Base-by-base conservation (phyloP, 2,888 invertebrate genomes). In the Mesochorus sp. region DNA sequence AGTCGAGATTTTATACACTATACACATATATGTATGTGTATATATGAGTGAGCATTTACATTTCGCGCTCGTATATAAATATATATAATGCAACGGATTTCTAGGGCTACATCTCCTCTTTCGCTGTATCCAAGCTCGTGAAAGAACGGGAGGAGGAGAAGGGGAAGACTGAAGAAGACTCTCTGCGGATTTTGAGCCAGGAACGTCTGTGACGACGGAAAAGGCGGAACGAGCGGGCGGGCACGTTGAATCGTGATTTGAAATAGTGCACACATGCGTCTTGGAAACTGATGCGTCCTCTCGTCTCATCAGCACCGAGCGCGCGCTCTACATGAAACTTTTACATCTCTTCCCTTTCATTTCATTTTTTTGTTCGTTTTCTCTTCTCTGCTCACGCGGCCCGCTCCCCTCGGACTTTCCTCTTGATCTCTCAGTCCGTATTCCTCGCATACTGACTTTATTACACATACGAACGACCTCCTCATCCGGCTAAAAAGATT, bases 231-330 rank as follows among this genome's bases (percentile, higher is more conserved):
- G 70, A 19, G 31, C 44, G 26, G 31, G 3, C 28, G 21, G 42
- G 73, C 80, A 76, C 87, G 86, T 85, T 86, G 87, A 86, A 87
- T 88, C 81, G 84, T 82, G 55, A 68, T 72, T 68, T 85, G 87
- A 86, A 88, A 85, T 86, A 88, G 86, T 85, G 82, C 81, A 81
- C 83, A 84, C 74, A 85, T 84, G 84, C 84, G 82, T 82, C 84
- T 87, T 87, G 86, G 84, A 80, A 76, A 79, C 74, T 85, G 85
- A 86, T 86, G 85, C 81, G 82, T 61, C 53, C 64, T 72, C 62
- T 71, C 57, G 55, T 74, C 67, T 34, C 53, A 47, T 72, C 71
- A 67, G 53, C 72, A 26, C 47, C 73, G 6, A 51, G 62, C 17
- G 19, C 31, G 39, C 68, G 28, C 55, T 42, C 34, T 24, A n/a